Evolutionary conservation across 2,113 vertebrate genomes (phyloP), one percentile per base, ranked within the genome.

Genomic region (Eublepharis macularius): DNA sequence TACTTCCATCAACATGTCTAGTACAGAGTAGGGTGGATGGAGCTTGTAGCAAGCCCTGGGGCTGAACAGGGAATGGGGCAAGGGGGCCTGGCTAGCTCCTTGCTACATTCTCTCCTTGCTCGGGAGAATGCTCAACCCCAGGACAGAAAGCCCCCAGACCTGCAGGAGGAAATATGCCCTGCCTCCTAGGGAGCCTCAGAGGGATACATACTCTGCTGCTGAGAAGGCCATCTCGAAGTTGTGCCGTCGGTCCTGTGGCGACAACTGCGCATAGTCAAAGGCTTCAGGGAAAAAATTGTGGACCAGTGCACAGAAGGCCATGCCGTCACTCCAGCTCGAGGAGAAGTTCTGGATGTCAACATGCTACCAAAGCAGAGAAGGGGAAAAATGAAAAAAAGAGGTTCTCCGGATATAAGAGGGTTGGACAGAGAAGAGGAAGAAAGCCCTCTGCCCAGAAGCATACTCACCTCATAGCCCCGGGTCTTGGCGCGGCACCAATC

Each of bases 401-500:
- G 79, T 26, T 6, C 47, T 9, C 29, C 36, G 21, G n/a, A 73
- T 74, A 89, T 86, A 43, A 69, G 4, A 6, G 36, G 24, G 0
- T 41, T 13, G 14, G 49, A 0, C 3, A 10, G 4, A 1, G 6
- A 32, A 39, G 47, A 12, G 47, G 17, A 36, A 39, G 26, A 24
- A 8, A 1, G 1, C 19, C 0, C 13, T 26, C 69, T 8, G 1
- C 5, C 0, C 45, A 5, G 73, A n/a, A 9, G n/a, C 12, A 39
- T n/a, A 81, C 96, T 95, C 90, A 99, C 98, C 96, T 99, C 97
- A 0, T 99, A 99, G 63, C 97, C 98, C 4, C 98, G 97, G 0
- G 98, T 99, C 94, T 99, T 99, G 77, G 98, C 98, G 73, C 98
- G 96, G 94, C 99, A 99, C 99, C 99, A 99, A 93, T 99, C 99